These are phyloP conservation scores for Trichacis sp. DNA, from an alignment of 2,888 invertebrate species.

Conservation along the genomic window DNA sequence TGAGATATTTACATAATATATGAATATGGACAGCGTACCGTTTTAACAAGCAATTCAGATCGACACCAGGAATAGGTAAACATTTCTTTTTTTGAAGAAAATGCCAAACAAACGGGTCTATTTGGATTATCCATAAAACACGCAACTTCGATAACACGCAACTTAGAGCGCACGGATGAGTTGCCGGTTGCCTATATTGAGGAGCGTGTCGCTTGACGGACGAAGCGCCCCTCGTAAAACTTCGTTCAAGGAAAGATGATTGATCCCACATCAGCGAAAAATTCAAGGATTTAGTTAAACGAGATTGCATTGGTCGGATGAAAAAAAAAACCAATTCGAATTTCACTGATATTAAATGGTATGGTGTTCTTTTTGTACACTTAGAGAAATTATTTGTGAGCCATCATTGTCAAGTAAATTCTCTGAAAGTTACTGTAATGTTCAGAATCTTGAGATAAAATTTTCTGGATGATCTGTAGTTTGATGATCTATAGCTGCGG, in stretches of 20 bases:
- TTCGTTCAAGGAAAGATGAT: conserved; percentile 51
- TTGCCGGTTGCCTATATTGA: conserved; percentile 4
- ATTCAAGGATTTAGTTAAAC: conserved; percentile 48
- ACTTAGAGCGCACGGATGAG: not conserved
- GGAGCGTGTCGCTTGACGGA: conserved; percentile 4
- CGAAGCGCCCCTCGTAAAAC: conserved; percentile 49
- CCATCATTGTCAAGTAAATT: no score
- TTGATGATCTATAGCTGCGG: no score
- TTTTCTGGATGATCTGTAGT: no score
- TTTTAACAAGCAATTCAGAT: no score
- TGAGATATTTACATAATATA: no score
- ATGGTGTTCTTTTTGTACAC: not conserved
- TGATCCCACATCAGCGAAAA: conserved; percentile 47
- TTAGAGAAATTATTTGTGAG: no score
- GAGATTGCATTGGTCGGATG: not conserved
- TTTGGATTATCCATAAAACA: not conserved
- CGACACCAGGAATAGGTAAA: no score
- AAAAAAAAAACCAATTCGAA: not conserved
- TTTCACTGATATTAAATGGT: not conserved
- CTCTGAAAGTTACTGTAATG: no score
- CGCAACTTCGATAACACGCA: not conserved
- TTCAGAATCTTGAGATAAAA: no score
- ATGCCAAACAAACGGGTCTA: no score
- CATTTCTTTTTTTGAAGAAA: no score
- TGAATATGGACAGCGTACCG: no score